Evolutionary conservation across 1,140 invertebrate species (phyloP).

Genomic region (Sitodiplosis mosellana): DNA sequence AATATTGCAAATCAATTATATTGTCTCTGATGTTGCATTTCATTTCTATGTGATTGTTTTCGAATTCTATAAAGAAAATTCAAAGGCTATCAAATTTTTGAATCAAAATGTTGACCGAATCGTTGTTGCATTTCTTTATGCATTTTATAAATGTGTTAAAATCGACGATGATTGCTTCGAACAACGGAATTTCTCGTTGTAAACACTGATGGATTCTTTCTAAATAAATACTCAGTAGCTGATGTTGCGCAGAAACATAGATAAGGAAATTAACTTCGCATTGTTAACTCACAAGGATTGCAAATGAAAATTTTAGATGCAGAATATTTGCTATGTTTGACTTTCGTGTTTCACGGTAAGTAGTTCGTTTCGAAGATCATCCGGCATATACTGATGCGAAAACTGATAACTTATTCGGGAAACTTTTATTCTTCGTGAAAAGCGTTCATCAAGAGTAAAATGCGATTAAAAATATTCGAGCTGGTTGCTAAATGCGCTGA

Average conservation of each 20-base stretch:
- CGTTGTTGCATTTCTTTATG: no score
- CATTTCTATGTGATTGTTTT: no score
- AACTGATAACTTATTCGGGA: slow-evolving; percentile 21
- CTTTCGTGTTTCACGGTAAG: slow-evolving; percentile 13
- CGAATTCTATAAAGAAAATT: no score
- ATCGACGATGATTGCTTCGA: slow-evolving; percentile 6
- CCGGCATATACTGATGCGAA: slow-evolving; percentile 7
- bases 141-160: slow-evolving; percentile 3
- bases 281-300: no score
- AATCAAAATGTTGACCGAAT: no score
- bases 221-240: neutral
- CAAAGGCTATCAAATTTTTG: no score
- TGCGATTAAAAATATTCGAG: slow-evolving; percentile 3
- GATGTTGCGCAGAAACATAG: neutral
- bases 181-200: slow-evolving; percentile 8
- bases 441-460: slow-evolving; percentile 20
- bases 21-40: no score
- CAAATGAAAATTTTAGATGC: slow-evolving; percentile 1
- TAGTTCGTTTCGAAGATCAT: slow-evolving; percentile 9
- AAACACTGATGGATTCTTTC: slow-evolving; percentile 3
- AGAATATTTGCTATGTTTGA: slow-evolving; percentile 22
- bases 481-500: neutral
- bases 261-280: no score
- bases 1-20: no score
- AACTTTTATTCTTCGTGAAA: slow-evolving; percentile 26